Evolutionary conservation across 1,140 invertebrate genomes (phyloP).

Genomic region (Theocolax elegans): DNA sequence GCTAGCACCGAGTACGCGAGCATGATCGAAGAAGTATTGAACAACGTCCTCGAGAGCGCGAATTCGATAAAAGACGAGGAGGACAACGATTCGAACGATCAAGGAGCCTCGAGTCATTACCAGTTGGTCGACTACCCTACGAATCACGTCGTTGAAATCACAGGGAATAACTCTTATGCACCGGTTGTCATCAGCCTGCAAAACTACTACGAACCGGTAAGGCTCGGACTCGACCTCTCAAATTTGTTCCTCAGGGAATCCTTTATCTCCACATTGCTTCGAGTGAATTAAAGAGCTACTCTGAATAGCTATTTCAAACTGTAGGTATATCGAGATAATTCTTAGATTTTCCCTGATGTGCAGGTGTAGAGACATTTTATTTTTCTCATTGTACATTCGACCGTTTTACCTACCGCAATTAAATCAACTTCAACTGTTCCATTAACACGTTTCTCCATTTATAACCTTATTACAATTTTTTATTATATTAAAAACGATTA

Average conservation of each 20-base stretch:
- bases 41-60: constrained; percentile 1
- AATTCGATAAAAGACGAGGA: neutral
- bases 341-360: too few species aligned
- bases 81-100: neutral
- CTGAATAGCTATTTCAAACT: too few species aligned
- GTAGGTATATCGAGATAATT: too few species aligned
- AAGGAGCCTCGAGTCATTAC: neutral
- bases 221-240: neutral
- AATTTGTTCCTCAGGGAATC: neutral
- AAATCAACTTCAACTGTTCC: too few species aligned
- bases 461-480: too few species aligned
- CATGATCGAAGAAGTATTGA: constrained; percentile 5
- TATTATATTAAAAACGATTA: too few species aligned
- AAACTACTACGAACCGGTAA: constrained; percentile 7
- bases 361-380: too few species aligned
- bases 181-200: constrained; percentile 3
- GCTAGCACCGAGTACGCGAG: neutral
- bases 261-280: too few species aligned
- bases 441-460: too few species aligned
- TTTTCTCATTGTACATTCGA: too few species aligned
- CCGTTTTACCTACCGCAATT: too few species aligned
- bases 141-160: neutral
- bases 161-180: neutral
- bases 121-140: constrained; percentile 1
- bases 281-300: too few species aligned